Base-by-base conservation (phyloP, 2,888 invertebrate genomes). In the Nebria brevicollis region DNA sequence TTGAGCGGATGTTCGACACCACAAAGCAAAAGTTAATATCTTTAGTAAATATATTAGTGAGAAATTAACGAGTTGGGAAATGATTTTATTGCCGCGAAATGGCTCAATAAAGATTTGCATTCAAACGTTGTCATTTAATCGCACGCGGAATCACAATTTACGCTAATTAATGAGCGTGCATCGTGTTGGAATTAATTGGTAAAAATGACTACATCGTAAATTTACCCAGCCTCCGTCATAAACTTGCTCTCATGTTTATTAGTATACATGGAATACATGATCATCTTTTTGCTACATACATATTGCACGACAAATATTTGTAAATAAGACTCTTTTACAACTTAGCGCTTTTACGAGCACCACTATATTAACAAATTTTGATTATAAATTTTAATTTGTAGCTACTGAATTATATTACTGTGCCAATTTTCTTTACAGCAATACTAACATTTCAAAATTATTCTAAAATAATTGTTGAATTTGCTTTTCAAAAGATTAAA, bases 281-380 rank as follows among this genome's bases (percentile, higher is more conserved):
- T 34, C 73, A 75, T 75, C 70, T 70, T 75, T 75, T 79, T 79
- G 79, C 66, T 75, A 79, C 79, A 73, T 79, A 79, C 74, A 75
- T 75, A 75, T 79, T 74, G 74, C 75, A 79, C 79, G 79, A 79
- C 79, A 79, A 79, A 79, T 79, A 79, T 79, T 79, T 79, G 75
- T 79, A 79, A 20, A 20, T 20, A 20, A 79, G 74, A 68, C 79
- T 79, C 79, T 66, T 79, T 79, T 79, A 79, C 79, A 79, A 79
- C 79, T 79, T 79, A 79, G 43, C 79, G 75, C 74, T 66, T 79
- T 79, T 4, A 79, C 72, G 79, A 68, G 1, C 34, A 34, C 79
- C 41, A 43, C 75, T 75, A 79, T 79, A 79, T 79, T 75, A 79
- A 79, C 79, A 75, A 79, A 79, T 79, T 68, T 41, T 54, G 34